Conservation (phyloP, 2,113 vertebrate species). For the Xiphophorus hellerii region DNA sequence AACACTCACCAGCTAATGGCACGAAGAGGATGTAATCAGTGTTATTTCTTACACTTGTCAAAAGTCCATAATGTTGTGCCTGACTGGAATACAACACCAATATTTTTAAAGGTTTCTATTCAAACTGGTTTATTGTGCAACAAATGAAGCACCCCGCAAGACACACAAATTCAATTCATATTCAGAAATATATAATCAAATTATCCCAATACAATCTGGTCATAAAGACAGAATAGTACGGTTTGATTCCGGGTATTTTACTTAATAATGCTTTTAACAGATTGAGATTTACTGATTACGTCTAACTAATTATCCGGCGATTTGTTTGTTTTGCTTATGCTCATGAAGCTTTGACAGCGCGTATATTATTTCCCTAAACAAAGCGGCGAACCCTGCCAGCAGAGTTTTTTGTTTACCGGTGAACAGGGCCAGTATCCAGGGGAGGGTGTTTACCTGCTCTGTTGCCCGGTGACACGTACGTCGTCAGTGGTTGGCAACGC, state of each 20-base stretch:
- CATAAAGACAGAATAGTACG: neutral
- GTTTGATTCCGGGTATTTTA: neutral
- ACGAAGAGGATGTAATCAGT: neutral
- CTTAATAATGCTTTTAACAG: neutral
- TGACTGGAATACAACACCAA: neutral
- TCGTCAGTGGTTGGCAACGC: slow-evolving; percentile 68
- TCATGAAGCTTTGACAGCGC: neutral
- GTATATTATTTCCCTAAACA: neutral
- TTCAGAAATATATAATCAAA: neutral
- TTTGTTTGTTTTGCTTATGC: neutral
- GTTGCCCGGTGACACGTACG: slow-evolving; percentile 74
- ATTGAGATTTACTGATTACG: neutral
- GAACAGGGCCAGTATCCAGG: slow-evolving; percentile 65
- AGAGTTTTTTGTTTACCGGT: slow-evolving; percentile 48
- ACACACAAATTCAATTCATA: neutral
- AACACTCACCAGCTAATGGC: neutral
- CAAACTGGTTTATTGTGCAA: neutral
- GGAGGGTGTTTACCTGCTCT: slow-evolving; percentile 73
- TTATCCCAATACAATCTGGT: neutral
- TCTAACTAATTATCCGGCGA: neutral
- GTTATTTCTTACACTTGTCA: neutral
- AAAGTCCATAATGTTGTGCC: neutral
- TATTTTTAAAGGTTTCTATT: neutral
- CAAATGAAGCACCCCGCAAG: neutral
- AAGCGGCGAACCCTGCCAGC: neutral